Evolutionary conservation across 2,797 vertebrate genomes (phyloP), one percentile per base, ranked within the genome.

Genomic region (Rhinichthys osculus): DNA sequence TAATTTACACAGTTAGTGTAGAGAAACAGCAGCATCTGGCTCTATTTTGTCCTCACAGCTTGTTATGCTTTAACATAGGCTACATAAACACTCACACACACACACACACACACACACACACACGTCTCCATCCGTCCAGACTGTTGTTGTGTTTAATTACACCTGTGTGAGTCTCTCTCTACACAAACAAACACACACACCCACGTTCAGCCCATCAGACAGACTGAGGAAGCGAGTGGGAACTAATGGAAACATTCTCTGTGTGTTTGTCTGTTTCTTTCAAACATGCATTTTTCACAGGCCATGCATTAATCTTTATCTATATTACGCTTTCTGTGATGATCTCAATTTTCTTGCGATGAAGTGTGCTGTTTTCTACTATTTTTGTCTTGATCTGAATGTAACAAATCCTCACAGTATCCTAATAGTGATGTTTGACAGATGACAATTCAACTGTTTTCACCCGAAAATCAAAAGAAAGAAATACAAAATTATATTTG

Each of bases 111-210:
- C 42, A 11, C 44, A 52, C 19, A 21, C 27, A 35, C 27, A 67
- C 19, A 2, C 1, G 2, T 40, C 52, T 59, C 7, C 33, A 59
- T 35, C 33, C 7, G 4, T 40, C 52, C 74, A 77, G 74, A 59
- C 52, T 77, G 33, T 59, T 78, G 52, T 9, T 78, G 52, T 9
- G 76, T 78, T 78, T 59, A 59, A 78, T 40, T 59, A 42, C 13
- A 78, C 52, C 47, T 21, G 8, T 27, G 71, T 44, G 71, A 17
- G 17, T 54, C 21, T 74, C 11, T 38, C 21, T 52, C 30, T 16
- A 23, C 33, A 4, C 74, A 77, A 38, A 57, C 33, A 57, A 13
- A 77, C 73, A 57, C 11, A 59, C 72, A 33, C 4, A 27, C 14
- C 4, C 71, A 30, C 44, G 0, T n/a, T 7, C 13, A 47, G 70